A percentile compares a stretch with the other conserved stretches of the same genome.
Evolutionary conservation across 2,113 vertebrate species (phyloP).

Genomic region (Falcunculus frontatus): DNA sequence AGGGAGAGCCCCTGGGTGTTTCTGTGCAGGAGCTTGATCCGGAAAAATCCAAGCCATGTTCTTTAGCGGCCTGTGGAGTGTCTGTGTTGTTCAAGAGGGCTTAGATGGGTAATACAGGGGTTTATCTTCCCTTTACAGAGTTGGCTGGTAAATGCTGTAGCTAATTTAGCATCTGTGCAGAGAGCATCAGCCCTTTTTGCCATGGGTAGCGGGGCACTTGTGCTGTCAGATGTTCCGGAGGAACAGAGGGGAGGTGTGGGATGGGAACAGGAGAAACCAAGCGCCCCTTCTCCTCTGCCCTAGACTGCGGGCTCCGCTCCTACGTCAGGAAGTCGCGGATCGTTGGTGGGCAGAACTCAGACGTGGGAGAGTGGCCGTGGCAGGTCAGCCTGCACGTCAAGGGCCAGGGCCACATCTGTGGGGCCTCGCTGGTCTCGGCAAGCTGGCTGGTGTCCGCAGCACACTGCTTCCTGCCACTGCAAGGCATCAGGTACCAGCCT

Average conservation of each 20-base stretch:
- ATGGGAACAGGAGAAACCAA: not conserved
- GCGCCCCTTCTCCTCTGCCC: rapidly evolving
- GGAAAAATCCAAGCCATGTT: not conserved
- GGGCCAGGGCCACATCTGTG: conserved; percentile 81
- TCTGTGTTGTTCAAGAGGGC: not conserved
- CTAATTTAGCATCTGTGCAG: not conserved
- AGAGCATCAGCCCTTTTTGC: not conserved
- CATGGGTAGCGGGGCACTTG: rapidly evolving
- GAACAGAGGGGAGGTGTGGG: rapidly evolving
- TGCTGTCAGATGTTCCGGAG: not conserved
- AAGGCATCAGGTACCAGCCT: conserved; percentile 59
- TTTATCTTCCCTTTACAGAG: not conserved
- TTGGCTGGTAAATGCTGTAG: not conserved
- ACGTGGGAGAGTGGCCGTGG: conserved; percentile 89
- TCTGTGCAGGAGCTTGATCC: not conserved
- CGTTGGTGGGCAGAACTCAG: conserved; percentile 83
- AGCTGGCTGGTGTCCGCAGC: conserved; percentile 90
- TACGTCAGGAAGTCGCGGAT: conserved; percentile 79
- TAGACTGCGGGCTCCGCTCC: conserved; percentile 83
- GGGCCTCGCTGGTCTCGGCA: conserved; percentile 82
- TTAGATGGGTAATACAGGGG: rapidly evolving
- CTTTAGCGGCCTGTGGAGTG: rapidly evolving
- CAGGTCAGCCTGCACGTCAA: conserved; percentile 89
- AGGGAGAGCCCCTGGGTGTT: not conserved
- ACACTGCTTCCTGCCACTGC: conserved; percentile 83